Percentiles rank a stretch among this genome's conserved stretches.
phyloP scores from a whole-genome alignment of 1,140 invertebrate genomes.

The Ips typographus region DNA sequence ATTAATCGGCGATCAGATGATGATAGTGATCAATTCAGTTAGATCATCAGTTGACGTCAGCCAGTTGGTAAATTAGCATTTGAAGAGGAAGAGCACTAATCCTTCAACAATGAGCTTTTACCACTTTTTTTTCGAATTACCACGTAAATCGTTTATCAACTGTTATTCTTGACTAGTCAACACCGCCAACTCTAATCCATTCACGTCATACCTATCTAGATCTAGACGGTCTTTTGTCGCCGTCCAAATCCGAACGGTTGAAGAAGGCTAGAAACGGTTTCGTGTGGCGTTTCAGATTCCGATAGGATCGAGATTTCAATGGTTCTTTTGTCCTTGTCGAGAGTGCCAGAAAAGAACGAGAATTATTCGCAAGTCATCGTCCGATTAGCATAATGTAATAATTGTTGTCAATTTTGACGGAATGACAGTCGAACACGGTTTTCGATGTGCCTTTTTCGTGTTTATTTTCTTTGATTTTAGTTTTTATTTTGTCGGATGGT shows the following conservation, averaged over 20 bases:
- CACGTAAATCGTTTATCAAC: too few relatives aligned
- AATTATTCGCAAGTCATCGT: slow-evolving; percentile 37
- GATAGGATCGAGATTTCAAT: slow-evolving; percentile 5
- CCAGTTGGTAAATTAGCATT: too few relatives aligned
- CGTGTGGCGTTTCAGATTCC: background rate
- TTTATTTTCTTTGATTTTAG: too few relatives aligned
- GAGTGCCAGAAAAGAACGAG: slow-evolving; percentile 21
- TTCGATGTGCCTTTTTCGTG: background rate
- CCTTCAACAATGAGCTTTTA: too few relatives aligned
- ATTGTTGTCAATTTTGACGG: slow-evolving; percentile 44
- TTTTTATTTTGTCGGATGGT: too few relatives aligned
- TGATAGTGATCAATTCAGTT: too few relatives aligned
- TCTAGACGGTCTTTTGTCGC: slow-evolving; percentile 4
- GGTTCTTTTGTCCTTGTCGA: slow-evolving; percentile 5
- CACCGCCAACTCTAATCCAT: background rate
- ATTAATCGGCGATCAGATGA: too few relatives aligned
- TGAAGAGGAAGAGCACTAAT: too few relatives aligned
- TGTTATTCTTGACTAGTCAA: background rate
- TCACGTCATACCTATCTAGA: slow-evolving; percentile 3
- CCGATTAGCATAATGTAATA: slow-evolving; percentile 47
- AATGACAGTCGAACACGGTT: background rate
- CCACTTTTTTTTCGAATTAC: slow-evolving; percentile 1
- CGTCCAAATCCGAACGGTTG: background rate
- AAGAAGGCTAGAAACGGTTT: slow-evolving; percentile 7
- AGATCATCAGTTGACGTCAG: too few relatives aligned